Conservation (phyloP, 2,888 invertebrate species). For the Leuctra nigra region DNA sequence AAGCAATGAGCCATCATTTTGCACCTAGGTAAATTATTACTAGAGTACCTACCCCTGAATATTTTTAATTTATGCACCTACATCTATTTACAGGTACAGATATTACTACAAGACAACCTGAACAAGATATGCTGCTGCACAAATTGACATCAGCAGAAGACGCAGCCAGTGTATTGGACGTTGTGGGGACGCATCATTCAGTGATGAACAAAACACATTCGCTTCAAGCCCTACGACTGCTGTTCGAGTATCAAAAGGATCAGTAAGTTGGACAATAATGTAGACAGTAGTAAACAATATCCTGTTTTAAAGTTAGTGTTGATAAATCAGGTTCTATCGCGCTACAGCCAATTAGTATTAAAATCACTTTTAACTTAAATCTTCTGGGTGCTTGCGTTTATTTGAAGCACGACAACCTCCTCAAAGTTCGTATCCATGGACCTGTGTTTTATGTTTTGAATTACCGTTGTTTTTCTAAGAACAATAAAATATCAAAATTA, state of each 20-base stretch:
- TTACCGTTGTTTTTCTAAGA: too few relatives aligned
- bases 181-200: slow-evolving; percentile 41
- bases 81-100: background rate
- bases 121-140: slow-evolving; percentile 42
- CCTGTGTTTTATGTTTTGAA: too few relatives aligned
- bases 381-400: too few relatives aligned
- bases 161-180: slow-evolving; percentile 41
- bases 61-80: background rate
- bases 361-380: too few relatives aligned
- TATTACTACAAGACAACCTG: background rate
- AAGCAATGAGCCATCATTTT: too few relatives aligned
- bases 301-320: slow-evolving; percentile 4
- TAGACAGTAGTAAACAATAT: slow-evolving; percentile 21
- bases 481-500: too few relatives aligned
- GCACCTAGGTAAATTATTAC: too few relatives aligned
- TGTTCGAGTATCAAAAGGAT: slow-evolving; percentile 51
- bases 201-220: slow-evolving; percentile 49
- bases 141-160: slow-evolving; percentile 44
- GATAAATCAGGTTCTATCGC: too few relatives aligned
- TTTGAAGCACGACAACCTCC: too few relatives aligned
- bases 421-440: too few relatives aligned
- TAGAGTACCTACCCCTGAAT: too few relatives aligned
- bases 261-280: slow-evolving; percentile 35
- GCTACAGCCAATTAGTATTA: too few relatives aligned
- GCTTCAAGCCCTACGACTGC: slow-evolving; percentile 47